Evolutionary conservation across 2,888 invertebrate species (phyloP), one percentile per base, ranked within the genome.

Genomic region (Eilema sororculum): DNA sequence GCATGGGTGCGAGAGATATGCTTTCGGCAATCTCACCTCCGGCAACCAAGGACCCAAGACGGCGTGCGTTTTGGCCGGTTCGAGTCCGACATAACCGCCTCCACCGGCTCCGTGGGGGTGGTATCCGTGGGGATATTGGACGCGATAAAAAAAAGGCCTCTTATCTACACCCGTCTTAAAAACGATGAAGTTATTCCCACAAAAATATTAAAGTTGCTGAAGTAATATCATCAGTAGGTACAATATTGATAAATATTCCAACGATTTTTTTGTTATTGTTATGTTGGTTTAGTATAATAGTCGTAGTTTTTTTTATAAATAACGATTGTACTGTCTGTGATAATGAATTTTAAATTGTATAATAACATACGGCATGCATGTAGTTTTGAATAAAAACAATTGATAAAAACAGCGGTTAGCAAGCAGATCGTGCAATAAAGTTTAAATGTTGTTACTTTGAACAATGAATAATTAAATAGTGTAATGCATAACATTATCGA

Each of bases 391-490:
- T 52, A 52, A 52, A 52, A 24, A 37, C 37, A 59, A 0, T n/a
- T 52, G n/a, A 52, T 52, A 69, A 65, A 74, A 74, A 76, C 74
- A 12, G 68, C 63, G 72, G 81, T 79, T 79, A 78, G 73, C 76
- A 74, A 81, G 62, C 75, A 78, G 73, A 74, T 81, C 74, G 80
- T 81, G 77, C 71, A 78, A 73, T 70, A 72, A 30, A 66, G 78
- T 78, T 81, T 76, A 81, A 80, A 76, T 73, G n/a, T n/a, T n/a
- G n/a, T n/a, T 81, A 70, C 77, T 78, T 77, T 81, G 79, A 76
- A 77, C 80, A 79, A 82, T 82, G 82, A 81, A 82, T 82, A 82
- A 84, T 82, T 78, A 84, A 82, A 81, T 73, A 73, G 74, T 76
- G 77, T 71, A 79, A 66, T 65, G 73, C 71, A 69, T 73, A 73